These are phyloP conservation scores for Lasioglossum lativentre DNA, from an alignment of 2,888 invertebrate genomes.

Conservation along the genomic window DNA sequence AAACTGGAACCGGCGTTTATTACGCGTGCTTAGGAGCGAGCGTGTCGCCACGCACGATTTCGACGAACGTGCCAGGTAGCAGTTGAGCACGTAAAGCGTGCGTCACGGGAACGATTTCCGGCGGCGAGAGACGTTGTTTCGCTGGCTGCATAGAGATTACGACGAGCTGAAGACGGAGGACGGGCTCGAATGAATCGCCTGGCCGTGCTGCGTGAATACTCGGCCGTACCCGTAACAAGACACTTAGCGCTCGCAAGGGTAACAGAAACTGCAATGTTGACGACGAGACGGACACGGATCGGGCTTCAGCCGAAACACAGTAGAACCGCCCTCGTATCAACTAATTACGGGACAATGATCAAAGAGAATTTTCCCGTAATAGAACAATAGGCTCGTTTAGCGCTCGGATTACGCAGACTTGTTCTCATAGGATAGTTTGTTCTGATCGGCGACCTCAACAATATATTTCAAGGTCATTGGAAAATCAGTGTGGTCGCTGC, in stretches of 20 bases:
- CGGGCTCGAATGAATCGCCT: slow-evolving; percentile 23
- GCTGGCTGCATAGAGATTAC: slow-evolving; percentile 21
- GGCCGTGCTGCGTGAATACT: slow-evolving; percentile 25
- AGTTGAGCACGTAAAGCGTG: slow-evolving; percentile 33
- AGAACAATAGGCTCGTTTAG: not conserved
- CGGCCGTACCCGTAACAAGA: slow-evolving; percentile 27
- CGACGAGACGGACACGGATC: not conserved
- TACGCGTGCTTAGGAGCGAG: slow-evolving; percentile 21
- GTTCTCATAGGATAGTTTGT: not conserved
- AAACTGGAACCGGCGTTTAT: slow-evolving; percentile 20
- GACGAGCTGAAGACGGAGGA: slow-evolving; percentile 6
- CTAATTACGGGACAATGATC: not conserved
- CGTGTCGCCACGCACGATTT: slow-evolving; percentile 40
- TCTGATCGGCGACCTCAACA: not conserved
- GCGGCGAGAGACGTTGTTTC: slow-evolving; percentile 20
- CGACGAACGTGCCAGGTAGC: slow-evolving; percentile 10
- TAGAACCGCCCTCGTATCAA: not conserved
- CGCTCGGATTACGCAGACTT: not conserved
- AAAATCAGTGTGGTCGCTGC: no score
- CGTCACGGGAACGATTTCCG: slow-evolving; percentile 28
- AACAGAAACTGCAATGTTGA: not conserved
- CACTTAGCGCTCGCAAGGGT: not conserved
- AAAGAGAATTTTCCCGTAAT: not conserved
- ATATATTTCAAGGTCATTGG: not conserved
- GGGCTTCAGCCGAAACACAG: not conserved